These are phyloP conservation scores for Ancistrus triradiatus DNA, from an alignment of 2,113 vertebrate species.

Conservation along the genomic window DNA sequence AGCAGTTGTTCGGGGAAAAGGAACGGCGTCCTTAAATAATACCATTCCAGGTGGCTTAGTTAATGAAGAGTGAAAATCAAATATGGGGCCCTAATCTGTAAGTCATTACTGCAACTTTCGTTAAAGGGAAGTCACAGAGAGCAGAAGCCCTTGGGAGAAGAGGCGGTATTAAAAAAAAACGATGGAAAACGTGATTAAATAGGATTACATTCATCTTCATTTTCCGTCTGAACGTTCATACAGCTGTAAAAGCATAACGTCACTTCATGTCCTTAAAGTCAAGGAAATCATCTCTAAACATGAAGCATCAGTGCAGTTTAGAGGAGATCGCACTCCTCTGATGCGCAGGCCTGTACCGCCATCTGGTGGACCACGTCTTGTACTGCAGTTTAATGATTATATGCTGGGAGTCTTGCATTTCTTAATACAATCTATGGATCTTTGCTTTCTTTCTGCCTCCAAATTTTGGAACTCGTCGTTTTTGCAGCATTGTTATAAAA, in stretches of 20 bases:
- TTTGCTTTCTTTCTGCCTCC: too few relatives aligned
- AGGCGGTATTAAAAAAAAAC: slow-evolving; percentile 41
- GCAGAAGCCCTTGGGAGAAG: slow-evolving; percentile 56
- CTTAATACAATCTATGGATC: too few relatives aligned
- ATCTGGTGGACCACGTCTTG: slow-evolving; percentile 54
- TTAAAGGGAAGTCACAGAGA: slow-evolving; percentile 69
- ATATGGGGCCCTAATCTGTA: slow-evolving; percentile 74
- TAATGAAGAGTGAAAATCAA: slow-evolving; percentile 82
- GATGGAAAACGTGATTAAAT: slow-evolving; percentile 35
- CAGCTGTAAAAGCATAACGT: slow-evolving; percentile 36
- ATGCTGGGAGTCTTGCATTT: too few relatives aligned
- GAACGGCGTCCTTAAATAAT: slow-evolving; percentile 73
- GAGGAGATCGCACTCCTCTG: slow-evolving; percentile 23
- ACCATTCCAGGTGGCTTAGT: slow-evolving; percentile 79
- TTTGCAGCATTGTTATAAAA: too few relatives aligned
- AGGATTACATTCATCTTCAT: slow-evolving; percentile 49
- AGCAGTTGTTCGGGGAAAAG: slow-evolving; percentile 76
- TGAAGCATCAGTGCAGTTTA: slow-evolving; percentile 46
- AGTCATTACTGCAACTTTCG: slow-evolving; percentile 73
- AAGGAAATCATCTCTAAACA: slow-evolving; percentile 22
- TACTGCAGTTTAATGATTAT: slow-evolving; percentile 17
- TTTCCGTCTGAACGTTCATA: slow-evolving; percentile 31
- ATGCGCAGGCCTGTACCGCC: slow-evolving; percentile 51
- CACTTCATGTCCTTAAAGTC: slow-evolving; percentile 21
- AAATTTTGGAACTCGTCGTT: slow-evolving; percentile 46